A percentile compares a stretch with the other conserved stretches of the same genome.
Conservation (phyloP, 2,113 vertebrate genomes). For the Channa maculata region DNA sequence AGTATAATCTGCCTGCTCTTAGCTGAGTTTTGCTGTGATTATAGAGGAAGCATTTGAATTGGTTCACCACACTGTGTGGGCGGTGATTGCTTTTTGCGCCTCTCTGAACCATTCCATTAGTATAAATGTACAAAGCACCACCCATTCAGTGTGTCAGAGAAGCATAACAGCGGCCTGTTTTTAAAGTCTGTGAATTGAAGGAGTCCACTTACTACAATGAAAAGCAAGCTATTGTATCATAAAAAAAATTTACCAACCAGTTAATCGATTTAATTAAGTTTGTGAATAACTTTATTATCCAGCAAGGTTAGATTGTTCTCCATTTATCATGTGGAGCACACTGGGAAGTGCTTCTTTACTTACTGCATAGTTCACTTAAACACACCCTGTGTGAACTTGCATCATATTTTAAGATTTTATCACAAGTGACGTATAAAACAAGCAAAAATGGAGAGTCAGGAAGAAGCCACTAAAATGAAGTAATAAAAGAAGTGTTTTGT, state of each 20-base stretch:
- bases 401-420: no score
- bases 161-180: slow-evolving; percentile 19
- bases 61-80: slow-evolving; percentile 50
- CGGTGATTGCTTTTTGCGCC: slow-evolving; percentile 58
- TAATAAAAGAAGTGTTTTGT: no score
- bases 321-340: no score
- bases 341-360: no score
- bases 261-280: no score
- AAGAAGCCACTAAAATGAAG: no score
- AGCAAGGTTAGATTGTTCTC: no score
- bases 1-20: slow-evolving; percentile 66
- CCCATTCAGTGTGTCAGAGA: slow-evolving; percentile 27
- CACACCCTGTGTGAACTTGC: no score
- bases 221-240: not conserved
- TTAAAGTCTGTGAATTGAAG: slow-evolving; percentile 8
- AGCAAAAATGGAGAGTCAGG: no score
- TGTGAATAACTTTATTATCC: no score
- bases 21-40: slow-evolving; percentile 62
- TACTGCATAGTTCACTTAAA: no score
- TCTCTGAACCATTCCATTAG: slow-evolving; percentile 63
- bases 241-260: not conserved
- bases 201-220: not conserved
- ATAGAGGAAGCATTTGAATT: slow-evolving; percentile 61
- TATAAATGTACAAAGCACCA: slow-evolving; percentile 51
- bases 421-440: no score